Evolutionary conservation across 1,140 invertebrate genomes (phyloP), one percentile per base, ranked within the genome.

Genomic region (Globodera ellingtonae): DNA sequence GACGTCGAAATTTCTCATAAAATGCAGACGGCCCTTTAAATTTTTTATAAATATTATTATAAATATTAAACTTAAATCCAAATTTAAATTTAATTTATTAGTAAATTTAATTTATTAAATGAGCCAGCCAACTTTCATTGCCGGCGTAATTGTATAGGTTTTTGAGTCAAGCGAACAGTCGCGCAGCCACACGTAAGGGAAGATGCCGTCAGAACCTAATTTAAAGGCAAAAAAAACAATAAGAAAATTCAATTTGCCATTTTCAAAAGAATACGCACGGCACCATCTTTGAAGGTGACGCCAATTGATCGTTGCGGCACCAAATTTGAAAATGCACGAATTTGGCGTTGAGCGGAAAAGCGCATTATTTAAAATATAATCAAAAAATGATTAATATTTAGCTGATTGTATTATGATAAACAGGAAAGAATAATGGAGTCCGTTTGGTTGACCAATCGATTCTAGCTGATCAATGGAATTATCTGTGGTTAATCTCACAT

Each of bases 131-230:
- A 77, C 75, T 69, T 80, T 87, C 86, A 87, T 87, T 15, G 86
- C 84, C 10, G 76, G 74, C 9, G 79, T 65, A 66, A 87, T 84
- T 3, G 84, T 75, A 74, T 87, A 87, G 4, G 85, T 87, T 18
- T 76, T 48, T 24, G 69, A 5, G 81, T 87, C 86, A 46, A 83
- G 75, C 52, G 83, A 87, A n/a, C 81, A 82, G 74, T 87, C 86
- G 67, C 86, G 79, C 24, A 87, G 70, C 86, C 86, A 87, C 13
- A 87, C 85, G 65, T 87, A 82, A 0, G 86, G 86, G 52, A 82
- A 87, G 2, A 76, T 10, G 13, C 86, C 85, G 4, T 48, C 24
- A 15, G 71, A 76, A 0, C 86, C 86, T 86, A 56, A 74, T 76
- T 7, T 6, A 78, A 65, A 21, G 13, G 24, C 24, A 24, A 35